Evolutionary conservation across 2,888 invertebrate species (phyloP), one percentile per base, ranked within the genome.

Genomic region (Buathra laborator): DNA sequence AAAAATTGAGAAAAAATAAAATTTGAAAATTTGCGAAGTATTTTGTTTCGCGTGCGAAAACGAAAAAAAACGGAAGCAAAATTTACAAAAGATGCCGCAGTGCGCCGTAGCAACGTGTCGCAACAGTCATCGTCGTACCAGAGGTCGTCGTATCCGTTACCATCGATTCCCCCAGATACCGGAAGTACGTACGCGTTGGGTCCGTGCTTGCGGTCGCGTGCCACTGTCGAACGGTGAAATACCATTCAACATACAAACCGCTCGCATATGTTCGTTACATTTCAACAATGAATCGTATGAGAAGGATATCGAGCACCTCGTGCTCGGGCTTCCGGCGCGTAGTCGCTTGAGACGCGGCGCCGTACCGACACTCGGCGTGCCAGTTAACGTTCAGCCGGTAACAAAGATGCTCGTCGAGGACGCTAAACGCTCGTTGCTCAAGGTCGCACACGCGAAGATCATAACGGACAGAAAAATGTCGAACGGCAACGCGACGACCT

Each of bases 141-240:
- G 94, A 86, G 95, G 95, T 75, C 94, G 95, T 82, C 94, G 95
- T 81, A 94, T 95, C 85, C 94, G 95, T 79, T 95, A 95, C 93
- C 95, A 95, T 92, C 95, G 95, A 86, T 95, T 95, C 91, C 95
- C 95, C 46, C 95, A 95, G 86, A 95, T 95, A 91, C 93, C 94
- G 87, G 93, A 93, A 89, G 95, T 95, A 64, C 94, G 95, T 75
- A 91, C 94, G 72, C 93, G 94, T 78, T 95, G 95, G 95, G 93
- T 95, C 64, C 92, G 94, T 87, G 95, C 95, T 44, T 95, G 95
- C 91, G 95, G 95, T 59, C 94, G 95, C 85, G 92, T 92, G 86
- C 94, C 95, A 79, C 93, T 94, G 83, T 88, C 93, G 74, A 93
- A 93, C 86, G 93, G 93, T 86, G 92, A 93, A 32, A 90, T 92